Base-by-base conservation (phyloP, 1,140 invertebrate genomes). In the Metopolophium dirhodum region DNA sequence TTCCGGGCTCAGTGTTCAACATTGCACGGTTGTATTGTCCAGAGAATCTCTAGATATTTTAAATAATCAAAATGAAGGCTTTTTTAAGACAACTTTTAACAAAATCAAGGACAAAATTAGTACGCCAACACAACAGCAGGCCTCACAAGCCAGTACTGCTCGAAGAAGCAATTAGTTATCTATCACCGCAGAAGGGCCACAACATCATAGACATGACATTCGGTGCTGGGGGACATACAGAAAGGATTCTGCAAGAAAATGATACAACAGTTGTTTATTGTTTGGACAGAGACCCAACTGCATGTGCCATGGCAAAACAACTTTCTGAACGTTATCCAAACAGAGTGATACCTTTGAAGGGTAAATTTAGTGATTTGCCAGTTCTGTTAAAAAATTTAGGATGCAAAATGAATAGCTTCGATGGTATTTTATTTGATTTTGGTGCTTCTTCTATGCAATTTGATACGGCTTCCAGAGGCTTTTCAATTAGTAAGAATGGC, bases 391-490 rank as follows among this genome's bases (percentile, higher is more conserved):
- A 96, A 94, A 94, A 95, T 23, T 94, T 96, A 51, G 95, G 96
- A 57, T 95, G 98, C 22, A 94, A 95, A 57, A 95, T 96, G 93
- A 96, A 96, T 93, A 97, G 96, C 49, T 96, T 99, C 47, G 98
- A 99, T 96, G 98, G 97, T 1, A 97, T 99, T 94, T 95, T 99
- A 30, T 98, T 99, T 96, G 98, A 99, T 96, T 97, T 98, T 95
- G 99, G 99, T n/a, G 98, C 97, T 95, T 99, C 98, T 9, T 98
- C 98, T 2, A 99, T 99, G 98, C 99, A 99, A 95, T 97, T 99
- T 95, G 97, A 99, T 95, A 96, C 96, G 94, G 95, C 96, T 6
- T 95, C 96, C 35, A 96, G 99, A 95, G 99, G 99, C 11, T 99
- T 99, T 95, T 97, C 97, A 26, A 94, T 99, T 0, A 97, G 96